A percentile compares a stretch with the other conserved stretches of the same genome.
These are phyloP conservation scores for Meloidogyne exigua DNA, from an alignment of 1,140 invertebrate genomes.

Conservation along the genomic window DNA sequence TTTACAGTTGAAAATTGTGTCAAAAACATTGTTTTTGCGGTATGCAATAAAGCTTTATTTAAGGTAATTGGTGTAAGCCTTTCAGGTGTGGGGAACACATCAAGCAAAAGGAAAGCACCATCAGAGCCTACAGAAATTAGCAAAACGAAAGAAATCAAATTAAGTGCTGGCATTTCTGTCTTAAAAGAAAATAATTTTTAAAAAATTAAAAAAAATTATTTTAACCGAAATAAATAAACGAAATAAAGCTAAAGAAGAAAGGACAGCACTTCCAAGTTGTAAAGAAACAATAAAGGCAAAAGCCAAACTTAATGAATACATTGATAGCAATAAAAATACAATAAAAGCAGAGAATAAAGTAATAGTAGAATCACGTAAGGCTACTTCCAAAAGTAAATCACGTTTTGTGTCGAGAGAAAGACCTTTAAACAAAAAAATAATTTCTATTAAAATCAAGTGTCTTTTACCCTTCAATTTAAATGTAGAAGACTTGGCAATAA, in stretches of 20 bases:
- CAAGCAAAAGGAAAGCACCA: constrained; percentile 57
- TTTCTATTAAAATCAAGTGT: neutral
- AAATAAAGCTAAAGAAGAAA: constrained; percentile 26
- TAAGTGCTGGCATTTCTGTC: constrained; percentile 59
- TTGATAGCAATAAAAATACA: constrained; percentile 32
- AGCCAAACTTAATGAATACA: constrained; percentile 33
- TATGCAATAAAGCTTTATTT: constrained; percentile 42
- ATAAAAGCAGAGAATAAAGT: constrained; percentile 43
- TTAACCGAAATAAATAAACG: neutral
- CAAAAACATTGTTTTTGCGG: constrained; percentile 59
- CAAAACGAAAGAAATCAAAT: constrained; percentile 60
- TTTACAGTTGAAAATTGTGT: constrained; percentile 58
- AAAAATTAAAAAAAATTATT: neutral
- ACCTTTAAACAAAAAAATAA: constrained; percentile 32
- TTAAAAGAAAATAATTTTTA: neutral
- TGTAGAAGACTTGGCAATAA: constrained; percentile 19
- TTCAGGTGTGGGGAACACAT: constrained; percentile 47
- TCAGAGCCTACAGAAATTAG: constrained; percentile 60
- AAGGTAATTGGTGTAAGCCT: constrained; percentile 41
- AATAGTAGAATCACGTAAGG: constrained; percentile 41
- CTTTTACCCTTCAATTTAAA: constrained; percentile 37
- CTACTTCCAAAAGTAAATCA: constrained; percentile 45
- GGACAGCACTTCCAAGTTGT: constrained; percentile 36
- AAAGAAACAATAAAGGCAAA: constrained; percentile 44
- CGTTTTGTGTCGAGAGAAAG: constrained; percentile 44